Conservation (phyloP, 2,113 vertebrate species). For the Pimephales promelas region DNA sequence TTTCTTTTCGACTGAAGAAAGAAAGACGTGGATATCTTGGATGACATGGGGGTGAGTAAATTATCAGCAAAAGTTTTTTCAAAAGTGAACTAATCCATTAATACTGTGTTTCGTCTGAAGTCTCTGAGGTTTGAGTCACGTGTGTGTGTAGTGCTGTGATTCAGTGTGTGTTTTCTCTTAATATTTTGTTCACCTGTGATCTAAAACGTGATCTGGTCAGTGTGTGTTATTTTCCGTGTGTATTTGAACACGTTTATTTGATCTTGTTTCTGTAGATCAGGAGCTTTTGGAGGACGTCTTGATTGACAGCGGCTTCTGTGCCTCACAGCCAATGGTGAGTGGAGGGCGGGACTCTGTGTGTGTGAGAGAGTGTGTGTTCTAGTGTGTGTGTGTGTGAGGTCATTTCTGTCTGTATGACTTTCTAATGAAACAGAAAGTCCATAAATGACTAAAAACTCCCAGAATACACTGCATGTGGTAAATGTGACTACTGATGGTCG, state of each 20-base stretch:
- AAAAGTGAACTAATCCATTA: too few species aligned
- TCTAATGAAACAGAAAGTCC: not conserved
- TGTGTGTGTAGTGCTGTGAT: too few species aligned
- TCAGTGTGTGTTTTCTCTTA: too few species aligned
- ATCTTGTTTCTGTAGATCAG: slow-evolving; percentile 80
- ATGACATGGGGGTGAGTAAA: too few species aligned
- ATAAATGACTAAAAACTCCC: not conserved
- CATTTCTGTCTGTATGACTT: slow-evolving; percentile 11
- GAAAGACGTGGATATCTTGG: too few species aligned
- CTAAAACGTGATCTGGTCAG: not conserved
- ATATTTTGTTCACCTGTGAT: not conserved
- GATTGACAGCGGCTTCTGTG: slow-evolving; percentile 81
- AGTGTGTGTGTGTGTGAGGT: too few species aligned
- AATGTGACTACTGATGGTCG: not conserved
- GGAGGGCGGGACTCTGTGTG: slow-evolving; percentile 73
- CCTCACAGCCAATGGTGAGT: slow-evolving; percentile 84
- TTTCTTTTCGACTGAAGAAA: too few species aligned
- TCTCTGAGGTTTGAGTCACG: too few species aligned
- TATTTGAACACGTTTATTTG: not conserved
- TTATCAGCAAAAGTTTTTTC: too few species aligned
- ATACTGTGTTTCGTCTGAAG: too few species aligned
- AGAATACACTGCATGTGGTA: slow-evolving; percentile 3
- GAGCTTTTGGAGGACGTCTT: slow-evolving; percentile 88
- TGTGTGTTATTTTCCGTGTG: not conserved
- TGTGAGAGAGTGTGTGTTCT: not conserved